Percentiles rank a stretch among this genome's conserved stretches.
Evolutionary conservation across 1,140 invertebrate genomes (phyloP).

Genomic region (Drosophila teissieri): DNA sequence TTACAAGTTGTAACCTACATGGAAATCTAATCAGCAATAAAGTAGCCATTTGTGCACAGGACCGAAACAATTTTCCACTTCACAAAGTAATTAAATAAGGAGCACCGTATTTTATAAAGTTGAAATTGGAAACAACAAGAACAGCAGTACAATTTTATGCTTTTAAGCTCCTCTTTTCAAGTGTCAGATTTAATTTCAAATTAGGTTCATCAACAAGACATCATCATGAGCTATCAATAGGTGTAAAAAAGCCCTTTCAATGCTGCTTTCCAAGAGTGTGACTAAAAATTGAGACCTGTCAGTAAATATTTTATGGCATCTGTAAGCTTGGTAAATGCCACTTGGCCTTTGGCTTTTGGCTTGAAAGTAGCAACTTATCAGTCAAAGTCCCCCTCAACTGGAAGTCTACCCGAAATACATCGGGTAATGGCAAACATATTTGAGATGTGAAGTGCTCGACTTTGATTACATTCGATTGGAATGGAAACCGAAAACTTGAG

Average conservation of each 20-base stretch:
- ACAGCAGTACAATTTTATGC: no score
- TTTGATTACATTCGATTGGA: constrained; percentile 51
- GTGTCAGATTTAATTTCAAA: neutral
- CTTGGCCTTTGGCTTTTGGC: constrained; percentile 24
- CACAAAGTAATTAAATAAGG: neutral
- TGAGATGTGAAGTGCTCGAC: constrained; percentile 49
- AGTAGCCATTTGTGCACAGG: neutral
- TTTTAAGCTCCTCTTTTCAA: neutral
- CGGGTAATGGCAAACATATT: constrained; percentile 53
- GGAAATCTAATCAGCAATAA: neutral
- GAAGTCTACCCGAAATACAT: constrained; percentile 12
- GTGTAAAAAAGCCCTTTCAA: constrained; percentile 4
- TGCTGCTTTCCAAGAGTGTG: neutral
- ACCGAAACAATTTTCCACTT: neutral
- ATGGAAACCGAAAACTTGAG: constrained; percentile 59
- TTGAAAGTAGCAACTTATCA: constrained; percentile 31
- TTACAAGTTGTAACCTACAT: neutral
- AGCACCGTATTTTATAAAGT: neutral
- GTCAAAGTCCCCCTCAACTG: constrained; percentile 11
- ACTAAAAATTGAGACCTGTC: constrained; percentile 11
- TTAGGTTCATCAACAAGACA: neutral
- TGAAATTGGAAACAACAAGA: no score
- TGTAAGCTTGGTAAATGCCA: constrained; percentile 13
- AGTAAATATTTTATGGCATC: constrained; percentile 19
- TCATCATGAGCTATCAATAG: neutral